A percentile compares a stretch with the other conserved stretches of the same genome.
Conservation (phyloP, 2,113 vertebrate species). For the Chlorodrepanis virens region DNA sequence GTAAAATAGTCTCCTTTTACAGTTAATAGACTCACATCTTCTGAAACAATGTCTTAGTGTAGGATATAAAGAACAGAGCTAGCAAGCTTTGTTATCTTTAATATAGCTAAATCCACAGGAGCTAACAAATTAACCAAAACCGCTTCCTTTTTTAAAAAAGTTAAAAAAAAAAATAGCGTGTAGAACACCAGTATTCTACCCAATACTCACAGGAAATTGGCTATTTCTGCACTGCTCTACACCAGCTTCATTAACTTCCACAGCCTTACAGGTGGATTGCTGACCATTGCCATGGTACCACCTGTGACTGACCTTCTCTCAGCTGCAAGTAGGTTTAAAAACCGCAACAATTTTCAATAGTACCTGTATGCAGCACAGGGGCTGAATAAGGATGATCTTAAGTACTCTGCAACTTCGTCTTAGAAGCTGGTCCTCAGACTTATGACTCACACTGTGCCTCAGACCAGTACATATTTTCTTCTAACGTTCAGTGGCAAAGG, state of each 20-base stretch:
- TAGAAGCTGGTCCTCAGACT: not conserved
- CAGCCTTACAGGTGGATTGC: accelerated
- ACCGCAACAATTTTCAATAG: not conserved
- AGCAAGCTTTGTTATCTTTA: not conserved
- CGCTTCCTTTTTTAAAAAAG: accelerated
- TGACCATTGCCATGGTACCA: not conserved
- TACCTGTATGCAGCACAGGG: not conserved
- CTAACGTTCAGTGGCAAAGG: not conserved
- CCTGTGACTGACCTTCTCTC: not conserved
- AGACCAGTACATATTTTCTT: not conserved
- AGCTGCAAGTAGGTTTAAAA: not conserved
- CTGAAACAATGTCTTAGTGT: not conserved
- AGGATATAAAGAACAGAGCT: not conserved
- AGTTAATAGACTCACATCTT: not conserved
- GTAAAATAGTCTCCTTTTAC: not conserved
- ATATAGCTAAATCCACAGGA: not conserved
- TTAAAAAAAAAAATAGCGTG: accelerated
- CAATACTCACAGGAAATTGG: not conserved
- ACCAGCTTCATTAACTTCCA: accelerated
- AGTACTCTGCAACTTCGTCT: not conserved
- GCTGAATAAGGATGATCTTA: not conserved
- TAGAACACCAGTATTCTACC: not conserved
- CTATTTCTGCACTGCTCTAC: not conserved
- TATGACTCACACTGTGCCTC: not conserved
- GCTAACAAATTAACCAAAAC: not conserved